Base-by-base conservation (phyloP, 2,888 invertebrate genomes). In the Eristalis intricaria region DNA sequence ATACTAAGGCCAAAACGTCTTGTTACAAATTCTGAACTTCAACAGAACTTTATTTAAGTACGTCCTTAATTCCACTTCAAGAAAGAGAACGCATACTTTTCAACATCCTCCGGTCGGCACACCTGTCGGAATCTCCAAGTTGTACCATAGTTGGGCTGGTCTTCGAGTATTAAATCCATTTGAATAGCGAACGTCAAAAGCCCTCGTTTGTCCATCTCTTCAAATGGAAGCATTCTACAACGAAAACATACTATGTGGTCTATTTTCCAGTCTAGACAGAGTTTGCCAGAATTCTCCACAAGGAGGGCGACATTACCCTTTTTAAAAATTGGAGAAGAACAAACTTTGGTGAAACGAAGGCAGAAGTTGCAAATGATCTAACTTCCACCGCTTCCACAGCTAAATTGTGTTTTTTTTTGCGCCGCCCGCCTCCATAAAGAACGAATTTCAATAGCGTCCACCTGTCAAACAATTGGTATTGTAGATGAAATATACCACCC, bases 321-420 rank as follows among this genome's bases (percentile, higher is more conserved):
- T 1, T 26, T 26, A 26, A 26, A 26, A 3, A 26, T 26, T 2
- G 26, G 3, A 5, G 1, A 50, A n/a, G 29, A 50, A 7, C 32
- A 35, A 4, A 4, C 29, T 50, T 68, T 68, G 68, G 29, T 68
- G 50, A 19, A 68, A 68, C n/a, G 26, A 66, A 2, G 15, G 23
- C 66, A 65, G 23, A 32, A 65, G 65, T 40, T 40, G 40, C 3
- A 68, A 1, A 23, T 56, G 56, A 10, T 69, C 68, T 29, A 50
- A 38, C 32, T n/a, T 69, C 32, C 68, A 29, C 22, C 32, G 50
- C 10, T 8, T 50, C 68, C 68, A 56, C n/a, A 68, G 4, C 56
- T 68, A 32, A n/a, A 50, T 68, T 1, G 68, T 26, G 29, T 68
- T 19, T 8, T 68, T 68, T 19, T n/a, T n/a, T n/a, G n/a, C n/a